phyloP scores from a whole-genome alignment of 2,113 vertebrate species.

The Ciconia boyciana region DNA sequence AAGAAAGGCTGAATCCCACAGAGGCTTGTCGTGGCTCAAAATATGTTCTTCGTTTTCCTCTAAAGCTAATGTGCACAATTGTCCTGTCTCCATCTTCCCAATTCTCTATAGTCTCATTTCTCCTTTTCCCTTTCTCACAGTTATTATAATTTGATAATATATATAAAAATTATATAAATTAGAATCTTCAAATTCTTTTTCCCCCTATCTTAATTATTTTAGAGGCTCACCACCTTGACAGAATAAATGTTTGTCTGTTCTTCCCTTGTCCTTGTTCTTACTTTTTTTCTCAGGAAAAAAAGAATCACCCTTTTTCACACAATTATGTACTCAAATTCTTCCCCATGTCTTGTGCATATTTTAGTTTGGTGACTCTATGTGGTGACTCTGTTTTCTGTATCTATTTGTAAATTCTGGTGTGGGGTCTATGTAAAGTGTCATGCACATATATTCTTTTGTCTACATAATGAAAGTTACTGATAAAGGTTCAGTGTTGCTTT shows the following conservation, averaged over 20 bases:
- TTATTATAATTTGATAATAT: not conserved
- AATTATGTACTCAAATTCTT: not conserved
- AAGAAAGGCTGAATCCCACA: not conserved
- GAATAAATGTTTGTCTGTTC: not conserved
- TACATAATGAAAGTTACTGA: not conserved
- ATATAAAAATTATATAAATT: not conserved
- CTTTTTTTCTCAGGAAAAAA: not conserved
- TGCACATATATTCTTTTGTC: not conserved
- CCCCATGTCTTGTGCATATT: not conserved
- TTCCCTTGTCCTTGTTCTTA: not conserved
- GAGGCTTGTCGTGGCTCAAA: not conserved
- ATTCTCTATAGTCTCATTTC: not conserved
- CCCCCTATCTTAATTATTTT: not conserved
- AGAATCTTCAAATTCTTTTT: not conserved
- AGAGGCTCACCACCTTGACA: not conserved
- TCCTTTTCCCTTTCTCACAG: not conserved
- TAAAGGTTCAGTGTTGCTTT: not conserved
- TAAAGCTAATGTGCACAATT: not conserved
- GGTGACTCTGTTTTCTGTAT: not conserved
- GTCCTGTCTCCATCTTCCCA: not conserved
- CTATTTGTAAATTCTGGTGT: not conserved
- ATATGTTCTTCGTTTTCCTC: not conserved
- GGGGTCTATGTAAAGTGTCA: fast-evolving
- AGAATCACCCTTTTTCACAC: not conserved
- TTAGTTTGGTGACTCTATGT: not conserved